Percentiles rank a stretch among this genome's conserved stretches.
phyloP scores from a whole-genome alignment of 2,888 invertebrate species.

The Idaea biselata region DNA sequence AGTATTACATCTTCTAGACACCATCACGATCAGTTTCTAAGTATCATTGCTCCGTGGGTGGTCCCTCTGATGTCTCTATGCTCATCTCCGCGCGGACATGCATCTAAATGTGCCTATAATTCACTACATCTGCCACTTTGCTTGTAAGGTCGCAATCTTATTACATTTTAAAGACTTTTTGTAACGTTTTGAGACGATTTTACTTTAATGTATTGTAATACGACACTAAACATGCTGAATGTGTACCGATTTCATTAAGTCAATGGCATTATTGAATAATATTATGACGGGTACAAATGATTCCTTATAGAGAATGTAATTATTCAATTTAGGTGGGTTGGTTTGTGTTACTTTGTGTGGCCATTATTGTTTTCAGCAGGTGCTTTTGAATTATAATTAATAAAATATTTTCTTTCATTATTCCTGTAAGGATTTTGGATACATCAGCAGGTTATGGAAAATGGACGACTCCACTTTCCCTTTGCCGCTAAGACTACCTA shows the following conservation, averaged over 20 bases:
- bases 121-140: slow-evolving; percentile 69
- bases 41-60: slow-evolving; percentile 56
- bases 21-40: slow-evolving; percentile 31
- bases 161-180: slow-evolving; percentile 17
- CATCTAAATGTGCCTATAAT: slow-evolving; percentile 75
- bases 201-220: slow-evolving; percentile 22
- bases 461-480: too few species aligned
- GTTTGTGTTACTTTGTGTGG: background rate
- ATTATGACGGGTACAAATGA: slow-evolving; percentile 28
- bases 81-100: slow-evolving; percentile 50
- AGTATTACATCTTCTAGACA: background rate
- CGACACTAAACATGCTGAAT: slow-evolving; percentile 5
- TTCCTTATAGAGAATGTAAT: slow-evolving; percentile 15
- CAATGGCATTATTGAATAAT: slow-evolving; percentile 21
- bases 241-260: slow-evolving; percentile 1
- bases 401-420: too few species aligned
- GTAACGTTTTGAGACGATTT: slow-evolving; percentile 23
- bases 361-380: background rate
- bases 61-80: slow-evolving; percentile 71
- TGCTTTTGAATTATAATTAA: background rate
- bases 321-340: background rate
- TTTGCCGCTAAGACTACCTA: too few species aligned
- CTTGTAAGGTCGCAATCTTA: slow-evolving; percentile 38
- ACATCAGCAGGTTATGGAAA: too few species aligned
- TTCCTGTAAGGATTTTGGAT: too few species aligned